Percentiles rank a stretch among this genome's conserved stretches.
Evolutionary conservation across 30 jellyfish, hydroid and myxozoan species (phyloP).

Genomic region (Hydra vulgaris): DNA sequence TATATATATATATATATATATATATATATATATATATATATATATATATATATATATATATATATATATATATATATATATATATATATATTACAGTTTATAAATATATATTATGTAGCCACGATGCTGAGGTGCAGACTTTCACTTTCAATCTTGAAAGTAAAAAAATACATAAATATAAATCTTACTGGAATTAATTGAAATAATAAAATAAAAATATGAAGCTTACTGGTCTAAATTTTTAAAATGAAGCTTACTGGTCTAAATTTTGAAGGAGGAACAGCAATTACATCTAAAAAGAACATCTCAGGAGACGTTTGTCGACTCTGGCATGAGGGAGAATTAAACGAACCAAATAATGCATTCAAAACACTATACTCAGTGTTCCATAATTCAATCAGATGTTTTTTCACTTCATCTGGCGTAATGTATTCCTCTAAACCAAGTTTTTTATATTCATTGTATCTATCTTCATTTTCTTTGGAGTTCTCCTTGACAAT

Average conservation of each 20-base stretch:
- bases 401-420: conserved; percentile 77
- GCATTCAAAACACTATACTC: conserved; percentile 37
- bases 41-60: too few species aligned
- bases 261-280: conserved; percentile 91
- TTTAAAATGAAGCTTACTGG: conserved; percentile 51
- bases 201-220: too few species aligned
- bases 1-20: too few species aligned
- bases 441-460: conserved; percentile 15
- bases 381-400: conserved; percentile 39
- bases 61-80: too few species aligned
- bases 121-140: too few species aligned
- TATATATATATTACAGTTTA: too few species aligned
- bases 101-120: too few species aligned
- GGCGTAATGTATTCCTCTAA: conserved; percentile 75
- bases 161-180: too few species aligned
- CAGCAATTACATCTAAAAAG: conserved; percentile 67
- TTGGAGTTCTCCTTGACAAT: conserved; percentile 27
- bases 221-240: too few species aligned
- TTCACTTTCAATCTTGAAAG: too few species aligned
- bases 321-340: conserved; percentile 17
- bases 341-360: conserved; percentile 44
- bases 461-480: conserved; percentile 13
- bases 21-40: too few species aligned
- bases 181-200: too few species aligned
- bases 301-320: conserved; percentile 68